phyloP scores from a whole-genome alignment of 2,113 vertebrate genomes.

The Ceyx margarethae region DNA sequence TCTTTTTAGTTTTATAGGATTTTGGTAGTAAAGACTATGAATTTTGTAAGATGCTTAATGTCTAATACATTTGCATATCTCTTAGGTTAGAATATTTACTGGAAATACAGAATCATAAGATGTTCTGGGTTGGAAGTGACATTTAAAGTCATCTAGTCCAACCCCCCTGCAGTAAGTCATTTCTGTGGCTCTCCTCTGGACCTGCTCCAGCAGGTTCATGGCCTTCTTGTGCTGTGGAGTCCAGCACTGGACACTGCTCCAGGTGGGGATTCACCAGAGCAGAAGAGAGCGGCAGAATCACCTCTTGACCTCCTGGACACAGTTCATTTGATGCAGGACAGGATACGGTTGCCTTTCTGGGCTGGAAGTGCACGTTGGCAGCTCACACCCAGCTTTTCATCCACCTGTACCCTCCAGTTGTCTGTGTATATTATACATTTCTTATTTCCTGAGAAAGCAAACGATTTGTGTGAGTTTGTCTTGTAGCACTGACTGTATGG shows the following conservation, averaged over 20 bases:
- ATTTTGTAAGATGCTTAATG: neutral
- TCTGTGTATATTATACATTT: neutral
- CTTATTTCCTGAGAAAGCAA: neutral
- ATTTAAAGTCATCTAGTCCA: neutral
- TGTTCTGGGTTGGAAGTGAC: neutral
- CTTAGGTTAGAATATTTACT: neutral
- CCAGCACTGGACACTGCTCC: neutral
- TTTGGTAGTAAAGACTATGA: slow-evolving; percentile 49
- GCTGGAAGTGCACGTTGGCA: neutral
- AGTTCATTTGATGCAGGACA: neutral
- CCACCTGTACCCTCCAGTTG: neutral
- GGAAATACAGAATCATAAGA: neutral
- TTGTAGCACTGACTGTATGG: neutral
- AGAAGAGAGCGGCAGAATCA: neutral
- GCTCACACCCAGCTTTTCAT: neutral
- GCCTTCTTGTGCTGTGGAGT: neutral
- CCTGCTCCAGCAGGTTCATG: neutral
- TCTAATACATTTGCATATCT: neutral
- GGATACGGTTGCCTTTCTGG: neutral
- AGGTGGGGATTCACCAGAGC: neutral
- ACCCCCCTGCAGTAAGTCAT: neutral
- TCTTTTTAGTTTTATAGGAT: slow-evolving; percentile 47
- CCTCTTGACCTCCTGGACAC: neutral
- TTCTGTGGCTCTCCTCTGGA: neutral
- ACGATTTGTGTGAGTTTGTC: neutral